These are phyloP conservation scores for Helicolenus hilgendorfi DNA, from an alignment of 2,797 vertebrate genomes.

Conservation along the genomic window DNA sequence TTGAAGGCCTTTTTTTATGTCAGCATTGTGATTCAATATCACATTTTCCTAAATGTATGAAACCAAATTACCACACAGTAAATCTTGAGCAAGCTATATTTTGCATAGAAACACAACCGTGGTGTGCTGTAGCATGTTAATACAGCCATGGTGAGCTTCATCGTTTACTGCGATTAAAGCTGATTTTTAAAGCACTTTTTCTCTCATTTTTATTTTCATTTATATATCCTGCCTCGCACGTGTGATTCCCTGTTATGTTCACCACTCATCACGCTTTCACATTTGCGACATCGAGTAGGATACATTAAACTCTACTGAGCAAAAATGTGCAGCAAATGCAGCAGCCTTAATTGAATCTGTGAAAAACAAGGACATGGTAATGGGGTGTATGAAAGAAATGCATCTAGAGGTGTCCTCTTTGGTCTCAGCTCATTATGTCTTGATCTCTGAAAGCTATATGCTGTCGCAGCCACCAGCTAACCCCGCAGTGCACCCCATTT, in stretches of 20 bases:
- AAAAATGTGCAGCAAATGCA: slow-evolving; percentile 10
- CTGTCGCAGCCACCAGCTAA: slow-evolving; percentile 11
- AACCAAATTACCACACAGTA: not conserved
- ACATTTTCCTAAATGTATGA: not conserved
- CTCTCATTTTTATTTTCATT: not conserved
- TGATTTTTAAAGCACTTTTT: not conserved
- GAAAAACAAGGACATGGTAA: slow-evolving; percentile 57
- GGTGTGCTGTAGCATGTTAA: not conserved
- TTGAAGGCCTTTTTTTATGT: not conserved
- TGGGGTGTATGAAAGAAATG: slow-evolving; percentile 23
- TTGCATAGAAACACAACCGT: not conserved
- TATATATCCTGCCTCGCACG: not conserved
- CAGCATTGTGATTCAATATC: not conserved
- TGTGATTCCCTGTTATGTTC: not conserved
- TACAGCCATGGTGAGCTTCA: not conserved
- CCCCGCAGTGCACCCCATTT: slow-evolving; percentile 23
- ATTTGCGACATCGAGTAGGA: not conserved
- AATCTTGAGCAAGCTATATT: not conserved
- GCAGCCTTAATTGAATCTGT: slow-evolving; percentile 58
- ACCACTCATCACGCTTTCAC: not conserved
- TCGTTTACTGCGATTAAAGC: not conserved
- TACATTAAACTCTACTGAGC: not conserved
- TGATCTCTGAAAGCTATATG: slow-evolving; percentile 62
- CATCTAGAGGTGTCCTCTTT: slow-evolving; percentile 39
- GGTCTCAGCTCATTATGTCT: slow-evolving; percentile 68